These are phyloP conservation scores for Oryzias melastigma DNA, from an alignment of 2,113 vertebrate species.

Conservation along the genomic window DNA sequence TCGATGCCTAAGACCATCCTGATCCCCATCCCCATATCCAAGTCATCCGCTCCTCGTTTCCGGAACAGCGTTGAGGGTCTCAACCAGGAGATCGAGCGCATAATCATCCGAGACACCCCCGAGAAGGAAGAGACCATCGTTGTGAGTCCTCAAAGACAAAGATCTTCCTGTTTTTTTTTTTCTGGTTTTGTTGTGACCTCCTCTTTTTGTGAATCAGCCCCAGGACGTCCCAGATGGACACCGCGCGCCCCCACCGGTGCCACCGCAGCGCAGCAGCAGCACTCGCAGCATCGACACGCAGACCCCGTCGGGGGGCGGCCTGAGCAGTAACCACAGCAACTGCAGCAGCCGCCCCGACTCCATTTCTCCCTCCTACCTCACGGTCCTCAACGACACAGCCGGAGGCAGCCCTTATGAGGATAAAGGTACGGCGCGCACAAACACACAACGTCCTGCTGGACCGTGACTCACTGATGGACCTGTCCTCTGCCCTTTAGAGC, in stretches of 20 bases:
- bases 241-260: slow-evolving; percentile 89
- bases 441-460: neutral
- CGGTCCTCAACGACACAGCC: slow-evolving; percentile 85
- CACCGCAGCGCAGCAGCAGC: slow-evolving; percentile 90
- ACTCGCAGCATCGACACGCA: slow-evolving; percentile 97
- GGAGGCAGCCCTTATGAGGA: slow-evolving; percentile 93
- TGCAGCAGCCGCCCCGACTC: slow-evolving; percentile 95
- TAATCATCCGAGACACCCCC: slow-evolving; percentile 94
- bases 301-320: slow-evolving; percentile 89
- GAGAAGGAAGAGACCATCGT: slow-evolving; percentile 93
- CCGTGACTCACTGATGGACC: neutral
- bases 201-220: slow-evolving; percentile 73
- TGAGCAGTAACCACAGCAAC: slow-evolving; percentile 83
- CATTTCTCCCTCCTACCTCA: slow-evolving; percentile 92
- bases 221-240: slow-evolving; percentile 97
- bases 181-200: neutral
- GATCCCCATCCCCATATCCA: slow-evolving; percentile 92
- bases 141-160: slow-evolving; percentile 84
- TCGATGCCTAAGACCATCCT: slow-evolving; percentile 93
- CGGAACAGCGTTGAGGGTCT: slow-evolving; percentile 97
- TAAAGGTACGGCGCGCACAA: slow-evolving; percentile 80
- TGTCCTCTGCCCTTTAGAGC: slow-evolving; percentile 77
- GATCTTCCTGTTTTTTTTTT: slow-evolving; percentile 22
- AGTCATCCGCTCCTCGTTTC: slow-evolving; percentile 91
- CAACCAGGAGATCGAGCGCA: slow-evolving; percentile 97